Conservation (phyloP, 2,888 invertebrate species). For the Notocelia uddmanniana region DNA sequence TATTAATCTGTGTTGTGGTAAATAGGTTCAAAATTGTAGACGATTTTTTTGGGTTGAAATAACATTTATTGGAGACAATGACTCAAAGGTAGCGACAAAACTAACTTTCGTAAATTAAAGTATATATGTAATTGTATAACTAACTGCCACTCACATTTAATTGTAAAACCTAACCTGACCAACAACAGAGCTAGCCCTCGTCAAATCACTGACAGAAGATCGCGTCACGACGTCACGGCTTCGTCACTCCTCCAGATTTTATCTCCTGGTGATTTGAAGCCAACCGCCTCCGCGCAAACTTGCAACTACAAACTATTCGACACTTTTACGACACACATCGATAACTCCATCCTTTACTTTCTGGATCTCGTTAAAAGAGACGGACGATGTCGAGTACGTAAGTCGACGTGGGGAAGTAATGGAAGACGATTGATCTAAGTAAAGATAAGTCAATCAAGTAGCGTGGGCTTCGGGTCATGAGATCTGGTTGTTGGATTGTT, state of each 20-base stretch:
- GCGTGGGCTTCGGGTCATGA: slow-evolving; percentile 53
- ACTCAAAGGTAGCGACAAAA: too few relatives aligned
- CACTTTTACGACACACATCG: background rate
- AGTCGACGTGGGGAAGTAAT: slow-evolving; percentile 4
- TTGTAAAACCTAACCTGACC: slow-evolving; percentile 33
- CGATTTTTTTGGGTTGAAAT: too few relatives aligned
- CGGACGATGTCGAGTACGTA: background rate
- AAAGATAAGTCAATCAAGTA: slow-evolving; percentile 74
- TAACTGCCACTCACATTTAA: slow-evolving; percentile 13
- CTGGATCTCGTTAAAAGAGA: background rate
- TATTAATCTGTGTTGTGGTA: too few relatives aligned
- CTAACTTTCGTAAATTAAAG: too few relatives aligned
- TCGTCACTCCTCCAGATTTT: slow-evolving; percentile 60
- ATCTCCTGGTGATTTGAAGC: slow-evolving; percentile 70
- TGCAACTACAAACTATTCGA: slow-evolving; percentile 47
- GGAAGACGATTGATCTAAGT: slow-evolving; percentile 55
- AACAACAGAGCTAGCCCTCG: slow-evolving; percentile 55
- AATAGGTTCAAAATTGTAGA: too few relatives aligned
- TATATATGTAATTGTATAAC: too few relatives aligned
- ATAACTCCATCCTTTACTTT: slow-evolving; percentile 10
- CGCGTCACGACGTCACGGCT: slow-evolving; percentile 59
- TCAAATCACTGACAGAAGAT: slow-evolving; percentile 73
- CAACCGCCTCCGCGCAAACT: slow-evolving; percentile 69
- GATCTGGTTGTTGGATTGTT: slow-evolving; percentile 53
- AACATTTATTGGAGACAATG: too few relatives aligned